Evolutionary conservation across 1,140 invertebrate species (phyloP).

Genomic region (Drosophila serrata): DNA sequence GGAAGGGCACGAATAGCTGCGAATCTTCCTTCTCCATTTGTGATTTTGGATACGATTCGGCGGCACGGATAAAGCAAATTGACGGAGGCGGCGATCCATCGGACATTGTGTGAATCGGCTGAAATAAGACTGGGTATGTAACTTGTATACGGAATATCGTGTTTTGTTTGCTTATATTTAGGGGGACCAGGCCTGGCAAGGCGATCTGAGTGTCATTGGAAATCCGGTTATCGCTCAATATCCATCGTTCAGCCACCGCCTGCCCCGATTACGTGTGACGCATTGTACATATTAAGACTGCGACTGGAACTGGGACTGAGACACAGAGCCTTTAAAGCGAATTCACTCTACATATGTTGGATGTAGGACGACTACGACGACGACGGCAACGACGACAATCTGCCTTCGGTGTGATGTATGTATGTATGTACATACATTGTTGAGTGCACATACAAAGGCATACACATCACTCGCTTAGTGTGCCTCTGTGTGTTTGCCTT

Average conservation of each 20-base stretch:
- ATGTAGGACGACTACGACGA: constrained; percentile 10
- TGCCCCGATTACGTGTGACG: constrained; percentile 5
- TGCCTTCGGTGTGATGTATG: neutral
- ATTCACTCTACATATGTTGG: constrained; percentile 16
- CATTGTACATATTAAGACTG: constrained; percentile 11
- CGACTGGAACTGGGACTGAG: constrained; percentile 1
- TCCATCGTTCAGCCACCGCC: constrained; percentile 15
- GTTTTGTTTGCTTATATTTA: constrained; percentile 30
- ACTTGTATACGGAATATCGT: constrained; percentile 30
- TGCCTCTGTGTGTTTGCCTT: neutral
- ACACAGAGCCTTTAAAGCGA: constrained; percentile 10
- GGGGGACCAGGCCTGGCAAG: constrained; percentile 10
- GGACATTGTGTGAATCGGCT: constrained; percentile 78
- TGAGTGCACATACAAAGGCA: constrained; percentile 11
- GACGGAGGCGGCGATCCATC: constrained; percentile 85
- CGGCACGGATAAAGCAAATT: constrained; percentile 84
- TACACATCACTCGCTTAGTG: neutral
- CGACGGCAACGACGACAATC: constrained; percentile 3
- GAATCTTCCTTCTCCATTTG: constrained; percentile 84
- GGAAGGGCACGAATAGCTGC: constrained; percentile 76
- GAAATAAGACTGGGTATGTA: constrained; percentile 37
- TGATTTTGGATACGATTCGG: constrained; percentile 84
- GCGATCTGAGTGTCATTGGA: constrained; percentile 24
- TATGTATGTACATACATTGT: constrained; percentile 3
- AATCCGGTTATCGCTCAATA: constrained; percentile 42